These are phyloP conservation scores for Leiothrix lutea DNA, from an alignment of 2,113 vertebrate genomes.

Conservation along the genomic window DNA sequence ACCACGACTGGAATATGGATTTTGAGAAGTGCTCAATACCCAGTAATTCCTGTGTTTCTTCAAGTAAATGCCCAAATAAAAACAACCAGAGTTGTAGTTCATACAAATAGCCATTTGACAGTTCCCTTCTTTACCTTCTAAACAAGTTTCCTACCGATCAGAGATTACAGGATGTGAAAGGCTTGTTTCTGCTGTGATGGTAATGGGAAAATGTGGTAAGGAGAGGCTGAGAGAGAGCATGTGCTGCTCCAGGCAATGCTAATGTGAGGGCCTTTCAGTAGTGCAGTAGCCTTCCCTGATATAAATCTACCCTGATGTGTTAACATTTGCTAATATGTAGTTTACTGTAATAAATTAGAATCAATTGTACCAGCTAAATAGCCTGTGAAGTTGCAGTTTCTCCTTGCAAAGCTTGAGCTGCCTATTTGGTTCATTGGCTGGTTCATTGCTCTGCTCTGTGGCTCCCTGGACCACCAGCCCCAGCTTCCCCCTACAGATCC, in stretches of 20 bases:
- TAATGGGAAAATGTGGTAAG: slow-evolving; percentile 4
- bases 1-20: background rate
- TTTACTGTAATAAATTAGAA: slow-evolving; percentile 53
- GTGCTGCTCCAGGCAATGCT: slow-evolving; percentile 31
- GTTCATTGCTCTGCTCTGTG: background rate
- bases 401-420: background rate
- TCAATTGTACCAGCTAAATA: slow-evolving; percentile 25
- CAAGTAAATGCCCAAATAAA: background rate
- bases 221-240: background rate
- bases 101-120: background rate
- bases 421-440: background rate
- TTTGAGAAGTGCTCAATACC: background rate
- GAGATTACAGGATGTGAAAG: background rate
- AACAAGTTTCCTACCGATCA: background rate
- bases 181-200: background rate
- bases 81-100: background rate
- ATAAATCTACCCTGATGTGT: slow-evolving; percentile 47
- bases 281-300: slow-evolving; percentile 16
- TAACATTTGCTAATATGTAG: slow-evolving; percentile 37
- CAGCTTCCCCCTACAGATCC: background rate
- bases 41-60: background rate
- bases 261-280: slow-evolving; percentile 16
- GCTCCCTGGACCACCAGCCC: rapidly evolving
- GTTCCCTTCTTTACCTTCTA: background rate
- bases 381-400: slow-evolving; percentile 8